Conservation (phyloP, 2,113 vertebrate species). For the Pogonocichla stellata region DNA sequence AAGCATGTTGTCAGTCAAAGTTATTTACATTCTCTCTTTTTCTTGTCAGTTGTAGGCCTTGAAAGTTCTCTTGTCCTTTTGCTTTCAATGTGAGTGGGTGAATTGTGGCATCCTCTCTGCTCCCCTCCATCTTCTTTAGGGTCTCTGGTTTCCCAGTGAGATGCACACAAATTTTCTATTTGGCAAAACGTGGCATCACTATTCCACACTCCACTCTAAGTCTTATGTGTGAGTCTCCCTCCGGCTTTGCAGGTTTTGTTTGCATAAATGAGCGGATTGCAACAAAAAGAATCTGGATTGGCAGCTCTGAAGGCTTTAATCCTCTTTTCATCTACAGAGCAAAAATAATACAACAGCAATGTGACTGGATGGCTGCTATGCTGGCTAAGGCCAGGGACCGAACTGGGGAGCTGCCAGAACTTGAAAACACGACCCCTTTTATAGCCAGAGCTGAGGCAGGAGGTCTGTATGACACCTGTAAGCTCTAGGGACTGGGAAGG, state of each 20-base stretch:
- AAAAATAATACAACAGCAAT: neutral
- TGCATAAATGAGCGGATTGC: neutral
- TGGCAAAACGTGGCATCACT: neutral
- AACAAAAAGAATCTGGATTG: conserved; percentile 1
- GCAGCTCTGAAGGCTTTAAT: conserved; percentile 19
- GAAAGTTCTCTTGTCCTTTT: neutral
- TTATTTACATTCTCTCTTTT: neutral
- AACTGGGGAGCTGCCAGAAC: neutral
- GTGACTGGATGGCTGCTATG: neutral
- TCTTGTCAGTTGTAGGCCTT: neutral
- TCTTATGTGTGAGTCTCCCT: neutral
- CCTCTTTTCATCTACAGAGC: neutral
- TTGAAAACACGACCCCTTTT: neutral
- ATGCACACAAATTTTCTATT: neutral
- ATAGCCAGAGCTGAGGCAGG: neutral
- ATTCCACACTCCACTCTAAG: neutral
- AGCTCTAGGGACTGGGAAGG: neutral
- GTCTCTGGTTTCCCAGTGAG: neutral
- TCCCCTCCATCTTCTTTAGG: neutral
- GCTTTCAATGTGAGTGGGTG: neutral
- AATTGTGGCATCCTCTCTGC: neutral
- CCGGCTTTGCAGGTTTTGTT: conserved; percentile 26
- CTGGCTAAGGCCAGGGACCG: neutral
- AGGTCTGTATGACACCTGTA: neutral
- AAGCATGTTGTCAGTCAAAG: neutral